phyloP scores from a whole-genome alignment of 2,888 invertebrate genomes.

The Aspidiotus destructor region DNA sequence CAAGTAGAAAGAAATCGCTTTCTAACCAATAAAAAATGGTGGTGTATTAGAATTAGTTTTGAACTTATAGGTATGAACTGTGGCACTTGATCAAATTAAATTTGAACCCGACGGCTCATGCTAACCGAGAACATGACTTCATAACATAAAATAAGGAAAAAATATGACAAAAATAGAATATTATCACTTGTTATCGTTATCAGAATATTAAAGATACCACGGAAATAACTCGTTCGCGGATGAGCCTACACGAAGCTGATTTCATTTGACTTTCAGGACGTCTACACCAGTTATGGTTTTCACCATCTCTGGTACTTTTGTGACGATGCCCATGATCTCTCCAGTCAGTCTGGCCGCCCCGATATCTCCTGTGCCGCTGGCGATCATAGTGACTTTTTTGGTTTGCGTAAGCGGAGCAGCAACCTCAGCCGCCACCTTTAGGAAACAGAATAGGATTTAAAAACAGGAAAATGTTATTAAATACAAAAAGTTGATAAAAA shows the following conservation, averaged over 20 bases:
- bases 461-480: neutral
- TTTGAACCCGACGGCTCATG: no score
- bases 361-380: constrained; percentile 79
- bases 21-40: no score
- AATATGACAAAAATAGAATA: no score
- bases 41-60: no score
- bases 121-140: no score
- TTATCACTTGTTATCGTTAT: neutral
- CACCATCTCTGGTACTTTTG: constrained; percentile 82
- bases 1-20: no score
- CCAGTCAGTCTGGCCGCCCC: constrained; percentile 91
- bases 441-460: neutral
- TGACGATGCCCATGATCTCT: constrained; percentile 87
- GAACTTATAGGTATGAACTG: no score
- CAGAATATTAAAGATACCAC: constrained; percentile 19
- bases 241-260: constrained; percentile 26
- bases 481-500: neutral
- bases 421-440: constrained; percentile 87
- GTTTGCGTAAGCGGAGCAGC: constrained; percentile 90
- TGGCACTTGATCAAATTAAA: no score
- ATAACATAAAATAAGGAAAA: no score
- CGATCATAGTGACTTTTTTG: constrained; percentile 94
- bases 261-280: constrained; percentile 61
- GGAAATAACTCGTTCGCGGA: constrained; percentile 22
- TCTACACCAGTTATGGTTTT: constrained; percentile 89